Evolutionary conservation across 1,140 invertebrate species (phyloP).

Genomic region (Leptoteleia sp.): DNA sequence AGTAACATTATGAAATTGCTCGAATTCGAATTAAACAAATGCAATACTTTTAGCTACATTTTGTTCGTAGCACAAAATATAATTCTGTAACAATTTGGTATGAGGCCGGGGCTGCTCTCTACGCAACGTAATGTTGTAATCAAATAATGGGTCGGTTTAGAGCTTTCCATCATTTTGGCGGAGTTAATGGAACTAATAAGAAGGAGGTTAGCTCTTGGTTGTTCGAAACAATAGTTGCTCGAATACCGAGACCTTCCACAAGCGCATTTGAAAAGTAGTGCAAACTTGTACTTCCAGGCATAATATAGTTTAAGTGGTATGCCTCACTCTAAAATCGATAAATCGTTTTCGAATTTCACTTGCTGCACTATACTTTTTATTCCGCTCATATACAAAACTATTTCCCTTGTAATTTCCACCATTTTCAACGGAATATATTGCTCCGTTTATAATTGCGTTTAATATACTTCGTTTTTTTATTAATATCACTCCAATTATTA

Average conservation of each 20-base stretch:
- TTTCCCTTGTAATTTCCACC: too few species aligned
- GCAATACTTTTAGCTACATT: neutral
- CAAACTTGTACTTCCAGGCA: constrained; percentile 58
- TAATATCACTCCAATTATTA: too few species aligned
- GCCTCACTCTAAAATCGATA: constrained; percentile 50
- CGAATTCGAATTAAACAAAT: constrained; percentile 1
- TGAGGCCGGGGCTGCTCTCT: constrained; percentile 7
- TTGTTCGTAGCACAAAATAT: neutral
- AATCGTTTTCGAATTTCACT: constrained; percentile 49
- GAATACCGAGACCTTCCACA: constrained; percentile 58
- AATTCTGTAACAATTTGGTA: constrained; percentile 19
- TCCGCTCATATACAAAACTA: too few species aligned
- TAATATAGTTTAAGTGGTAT: constrained; percentile 60
- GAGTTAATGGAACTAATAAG: constrained; percentile 64
- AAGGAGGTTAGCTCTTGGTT: constrained; percentile 62
- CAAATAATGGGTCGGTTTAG: constrained; percentile 53
- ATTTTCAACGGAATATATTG: too few species aligned
- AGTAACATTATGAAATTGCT: neutral
- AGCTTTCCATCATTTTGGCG: constrained; percentile 52
- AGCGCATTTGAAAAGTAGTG: constrained; percentile 60
- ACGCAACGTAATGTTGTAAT: constrained; percentile 52
- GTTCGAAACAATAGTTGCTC: constrained; percentile 60
- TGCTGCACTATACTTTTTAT: too few species aligned
- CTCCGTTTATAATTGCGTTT: too few species aligned
- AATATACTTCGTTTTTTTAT: too few species aligned